Evolutionary conservation across 2,888 invertebrate genomes (phyloP).

Genomic region (Beris morrisii): DNA sequence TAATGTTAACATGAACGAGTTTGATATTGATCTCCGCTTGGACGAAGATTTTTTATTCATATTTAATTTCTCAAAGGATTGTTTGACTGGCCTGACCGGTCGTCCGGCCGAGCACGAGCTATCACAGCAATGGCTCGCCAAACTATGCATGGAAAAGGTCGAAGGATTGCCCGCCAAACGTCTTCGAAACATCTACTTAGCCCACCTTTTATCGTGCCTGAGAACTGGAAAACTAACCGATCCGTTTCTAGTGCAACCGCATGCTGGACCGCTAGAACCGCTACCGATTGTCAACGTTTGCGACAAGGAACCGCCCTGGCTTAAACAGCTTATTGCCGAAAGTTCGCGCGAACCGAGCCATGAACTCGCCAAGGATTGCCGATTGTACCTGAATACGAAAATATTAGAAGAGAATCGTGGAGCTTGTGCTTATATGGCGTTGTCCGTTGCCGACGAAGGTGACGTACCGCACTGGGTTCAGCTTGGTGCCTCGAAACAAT

Average conservation of each 20-base stretch:
- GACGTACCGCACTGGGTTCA: conserved; percentile 39
- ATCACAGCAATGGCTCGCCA: conserved; percentile 42
- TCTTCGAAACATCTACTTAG: conserved; percentile 47
- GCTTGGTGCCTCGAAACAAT: conserved; percentile 33
- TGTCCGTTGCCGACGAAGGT: conserved; percentile 42
- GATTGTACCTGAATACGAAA: conserved; percentile 42
- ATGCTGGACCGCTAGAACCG: conserved; percentile 36
- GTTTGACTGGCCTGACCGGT: conserved; percentile 24
- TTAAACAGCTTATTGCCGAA: conserved; percentile 15
- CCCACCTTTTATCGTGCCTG: conserved; percentile 45
- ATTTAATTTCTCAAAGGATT: conserved; percentile 35
- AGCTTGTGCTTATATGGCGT: conserved; percentile 43
- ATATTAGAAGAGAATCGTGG: conserved; percentile 43
- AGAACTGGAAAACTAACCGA: conserved; percentile 44
- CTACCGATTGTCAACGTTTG: conserved; percentile 12
- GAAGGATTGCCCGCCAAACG: conserved; percentile 43
- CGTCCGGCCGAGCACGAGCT: conserved; percentile 22
- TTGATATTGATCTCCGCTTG: conserved; percentile 34
- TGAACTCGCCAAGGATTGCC: conserved; percentile 31
- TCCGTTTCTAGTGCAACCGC: conserved; percentile 44
- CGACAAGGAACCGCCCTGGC: conserved; percentile 36
- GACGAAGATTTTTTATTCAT: conserved; percentile 39
- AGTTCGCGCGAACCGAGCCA: neutral
- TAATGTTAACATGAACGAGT: conserved; percentile 30
- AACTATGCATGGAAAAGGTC: conserved; percentile 43